phyloP scores from a whole-genome alignment of 2,888 invertebrate genomes.

The Ditylenchus weischeri region DNA sequence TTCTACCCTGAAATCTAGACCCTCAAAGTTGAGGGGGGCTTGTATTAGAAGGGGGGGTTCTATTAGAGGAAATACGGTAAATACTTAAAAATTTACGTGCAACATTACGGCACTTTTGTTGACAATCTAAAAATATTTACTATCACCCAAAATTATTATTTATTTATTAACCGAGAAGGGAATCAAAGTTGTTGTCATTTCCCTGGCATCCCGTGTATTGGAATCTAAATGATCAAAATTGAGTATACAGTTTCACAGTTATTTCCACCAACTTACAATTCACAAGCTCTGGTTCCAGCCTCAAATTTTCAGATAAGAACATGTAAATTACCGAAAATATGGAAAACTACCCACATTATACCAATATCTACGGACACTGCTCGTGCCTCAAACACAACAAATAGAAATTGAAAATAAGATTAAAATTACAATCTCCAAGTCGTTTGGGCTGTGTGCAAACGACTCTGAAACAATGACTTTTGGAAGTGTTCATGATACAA shows the following conservation, averaged over 20 bases:
- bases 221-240: conserved; percentile 15
- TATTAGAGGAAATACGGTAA: no score
- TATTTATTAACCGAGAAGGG: conserved; percentile 38
- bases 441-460: conserved; percentile 54
- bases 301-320: conserved; percentile 2
- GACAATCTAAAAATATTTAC: conserved; percentile 42
- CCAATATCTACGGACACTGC: conserved; percentile 47
- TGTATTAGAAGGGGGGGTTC: no score
- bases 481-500: no score
- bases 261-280: conserved; percentile 15
- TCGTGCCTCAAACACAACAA: conserved; percentile 22
- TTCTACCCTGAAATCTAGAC: no score
- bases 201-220: conserved; percentile 51
- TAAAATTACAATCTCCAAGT: conserved; percentile 43
- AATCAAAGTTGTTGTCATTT: conserved; percentile 24
- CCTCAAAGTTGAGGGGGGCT: no score
- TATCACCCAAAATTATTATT: background rate
- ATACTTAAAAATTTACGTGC: conserved; percentile 35
- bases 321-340: background rate
- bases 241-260: no score
- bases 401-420: no score
- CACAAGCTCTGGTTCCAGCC: conserved; percentile 46
- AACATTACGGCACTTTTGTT: conserved; percentile 48
- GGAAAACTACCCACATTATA: conserved; percentile 40
- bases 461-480: conserved; percentile 33